phyloP scores from a whole-genome alignment of 2,113 vertebrate species.

The Malurus cyaneus region DNA sequence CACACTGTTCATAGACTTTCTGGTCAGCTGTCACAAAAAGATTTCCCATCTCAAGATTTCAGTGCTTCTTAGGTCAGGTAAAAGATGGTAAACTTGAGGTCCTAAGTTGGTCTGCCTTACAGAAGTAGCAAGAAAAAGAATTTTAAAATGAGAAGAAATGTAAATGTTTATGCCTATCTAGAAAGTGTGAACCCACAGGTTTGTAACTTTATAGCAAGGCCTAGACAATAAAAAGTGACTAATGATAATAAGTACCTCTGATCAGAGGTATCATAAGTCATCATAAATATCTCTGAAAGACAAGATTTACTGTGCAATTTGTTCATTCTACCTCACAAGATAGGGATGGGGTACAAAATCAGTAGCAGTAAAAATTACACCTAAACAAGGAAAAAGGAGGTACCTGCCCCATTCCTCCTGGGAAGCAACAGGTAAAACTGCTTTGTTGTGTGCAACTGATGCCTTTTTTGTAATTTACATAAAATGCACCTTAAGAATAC shows the following conservation, averaged over 20 bases:
- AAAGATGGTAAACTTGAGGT: neutral
- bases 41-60: neutral
- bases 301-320: neutral
- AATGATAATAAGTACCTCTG: neutral
- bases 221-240: neutral
- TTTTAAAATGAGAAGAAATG: neutral
- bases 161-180: neutral
- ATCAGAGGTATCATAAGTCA: neutral
- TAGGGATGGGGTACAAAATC: neutral
- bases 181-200: neutral
- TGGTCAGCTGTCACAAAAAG: neutral
- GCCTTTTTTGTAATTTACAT: neutral
- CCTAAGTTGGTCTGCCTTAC: neutral
- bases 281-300: neutral
- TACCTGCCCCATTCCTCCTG: neutral
- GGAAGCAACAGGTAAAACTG: neutral
- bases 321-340: neutral
- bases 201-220: neutral
- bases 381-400: neutral
- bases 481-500: neutral
- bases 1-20: rapidly evolving
- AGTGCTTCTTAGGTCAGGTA: neutral
- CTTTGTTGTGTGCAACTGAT: neutral
- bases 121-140: neutral
- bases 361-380: neutral